phyloP scores from a whole-genome alignment of 2,797 vertebrate genomes.

The Enteromius trimaculatus region DNA sequence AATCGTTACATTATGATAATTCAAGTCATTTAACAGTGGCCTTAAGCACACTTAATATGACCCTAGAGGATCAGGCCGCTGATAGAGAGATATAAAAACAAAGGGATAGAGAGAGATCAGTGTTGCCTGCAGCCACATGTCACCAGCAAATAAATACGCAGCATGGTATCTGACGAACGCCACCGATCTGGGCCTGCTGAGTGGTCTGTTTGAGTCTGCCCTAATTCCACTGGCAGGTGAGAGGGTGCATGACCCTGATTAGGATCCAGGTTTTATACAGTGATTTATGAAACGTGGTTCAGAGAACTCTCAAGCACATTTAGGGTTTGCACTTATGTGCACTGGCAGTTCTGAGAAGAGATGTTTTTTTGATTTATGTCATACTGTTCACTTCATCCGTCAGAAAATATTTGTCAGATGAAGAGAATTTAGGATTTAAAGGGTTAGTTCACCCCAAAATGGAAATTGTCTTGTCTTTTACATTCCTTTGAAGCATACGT shows the following conservation, averaged over 20 bases:
- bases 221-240: constrained; percentile 35
- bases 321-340: neutral
- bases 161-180: constrained; percentile 47
- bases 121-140: constrained; percentile 38
- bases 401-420: neutral
- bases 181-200: constrained; percentile 7
- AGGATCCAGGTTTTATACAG: constrained; percentile 11
- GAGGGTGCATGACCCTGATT: constrained; percentile 23
- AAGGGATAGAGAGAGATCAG: constrained; percentile 43
- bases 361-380: constrained; percentile 26
- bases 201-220: constrained; percentile 43
- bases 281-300: constrained; percentile 45
- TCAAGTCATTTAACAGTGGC: constrained; percentile 56
- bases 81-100: constrained; percentile 46
- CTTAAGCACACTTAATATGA: constrained; percentile 59
- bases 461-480: too few species aligned
- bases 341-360: constrained; percentile 26
- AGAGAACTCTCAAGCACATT: constrained; percentile 35
- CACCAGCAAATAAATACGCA: constrained; percentile 53
- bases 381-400: constrained; percentile 4
- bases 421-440: neutral
- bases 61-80: constrained; percentile 50
- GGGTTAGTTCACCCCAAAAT: too few species aligned
- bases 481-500: too few species aligned
- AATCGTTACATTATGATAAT: constrained; percentile 58